phyloP scores from a whole-genome alignment of 2,797 vertebrate species.

The Todus mexicanus region DNA sequence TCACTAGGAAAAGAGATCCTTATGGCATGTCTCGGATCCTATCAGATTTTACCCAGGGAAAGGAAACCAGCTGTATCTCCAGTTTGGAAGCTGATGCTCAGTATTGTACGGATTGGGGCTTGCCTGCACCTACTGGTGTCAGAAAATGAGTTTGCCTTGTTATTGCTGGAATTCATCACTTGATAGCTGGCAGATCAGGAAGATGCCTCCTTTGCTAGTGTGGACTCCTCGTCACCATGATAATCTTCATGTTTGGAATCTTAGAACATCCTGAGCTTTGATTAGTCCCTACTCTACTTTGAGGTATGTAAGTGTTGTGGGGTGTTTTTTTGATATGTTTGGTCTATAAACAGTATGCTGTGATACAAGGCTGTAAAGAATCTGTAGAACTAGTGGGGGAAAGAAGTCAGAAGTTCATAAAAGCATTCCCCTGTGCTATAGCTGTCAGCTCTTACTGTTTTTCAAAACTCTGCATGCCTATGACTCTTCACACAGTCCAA shows the following conservation, averaged over 20 bases:
- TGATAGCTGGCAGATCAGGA: not conserved
- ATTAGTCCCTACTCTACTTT: not conserved
- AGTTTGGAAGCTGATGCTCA: not conserved
- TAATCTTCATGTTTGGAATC: not conserved
- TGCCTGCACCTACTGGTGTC: not conserved
- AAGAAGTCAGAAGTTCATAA: not conserved
- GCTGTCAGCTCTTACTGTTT: not conserved
- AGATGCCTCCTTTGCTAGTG: not conserved
- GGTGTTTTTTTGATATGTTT: not conserved
- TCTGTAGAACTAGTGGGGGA: not conserved
- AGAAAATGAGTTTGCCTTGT: conserved; percentile 1
- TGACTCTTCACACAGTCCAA: not conserved
- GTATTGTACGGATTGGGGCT: not conserved
- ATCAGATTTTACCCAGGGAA: not conserved
- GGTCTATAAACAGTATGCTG: not conserved
- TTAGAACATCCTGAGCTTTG: not conserved
- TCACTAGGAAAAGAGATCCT: not conserved
- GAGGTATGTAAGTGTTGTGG: not conserved
- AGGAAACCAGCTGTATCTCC: not conserved
- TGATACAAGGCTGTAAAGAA: not conserved
- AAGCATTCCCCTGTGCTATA: not conserved
- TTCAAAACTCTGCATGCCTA: not conserved
- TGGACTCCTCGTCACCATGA: not conserved
- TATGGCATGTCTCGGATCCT: not conserved
- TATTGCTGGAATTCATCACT: not conserved